A percentile compares a stretch with the other conserved stretches of the same genome.
Evolutionary conservation across 2,888 invertebrate genomes (phyloP).

Genomic region (Mythimna loreyi): DNA sequence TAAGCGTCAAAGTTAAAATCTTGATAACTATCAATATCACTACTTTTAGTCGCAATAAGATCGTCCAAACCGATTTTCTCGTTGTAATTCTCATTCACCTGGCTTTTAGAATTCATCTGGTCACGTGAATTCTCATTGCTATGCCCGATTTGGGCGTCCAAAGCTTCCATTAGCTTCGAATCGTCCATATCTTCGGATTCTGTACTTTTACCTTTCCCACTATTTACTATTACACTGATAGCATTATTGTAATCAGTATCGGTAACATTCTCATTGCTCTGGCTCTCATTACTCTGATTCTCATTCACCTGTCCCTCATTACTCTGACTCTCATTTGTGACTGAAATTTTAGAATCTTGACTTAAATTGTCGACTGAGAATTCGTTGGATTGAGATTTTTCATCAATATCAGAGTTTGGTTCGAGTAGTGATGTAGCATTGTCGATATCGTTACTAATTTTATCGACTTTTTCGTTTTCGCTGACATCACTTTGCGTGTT

Average conservation of each 20-base stretch:
- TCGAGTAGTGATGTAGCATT: conserved; percentile 22
- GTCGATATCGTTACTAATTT: conserved; percentile 8
- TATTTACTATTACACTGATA: conserved; percentile 26
- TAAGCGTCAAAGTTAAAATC: conserved; percentile 6
- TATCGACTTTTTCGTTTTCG: conserved; percentile 9
- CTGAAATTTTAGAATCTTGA: conserved; percentile 19
- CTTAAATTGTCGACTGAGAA: conserved; percentile 21
- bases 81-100: neutral
- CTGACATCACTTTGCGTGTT: conserved; percentile 11
- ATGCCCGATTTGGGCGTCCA: conserved; percentile 47
- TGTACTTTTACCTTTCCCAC: neutral
- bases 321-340: neutral
- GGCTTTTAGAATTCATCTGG: neutral
- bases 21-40: neutral
- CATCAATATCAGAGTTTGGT: conserved; percentile 6
- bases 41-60: neutral
- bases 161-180: conserved; percentile 32
- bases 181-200: conserved; percentile 37
- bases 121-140: neutral
- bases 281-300: neutral
- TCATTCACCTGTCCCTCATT: neutral
- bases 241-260: conserved; percentile 24
- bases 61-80: neutral
- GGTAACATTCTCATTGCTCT: neutral
- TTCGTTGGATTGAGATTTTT: conserved; percentile 10